Evolutionary conservation across 2,888 invertebrate genomes (phyloP), one percentile per base, ranked within the genome.

Genomic region (Poecilus cupreus): DNA sequence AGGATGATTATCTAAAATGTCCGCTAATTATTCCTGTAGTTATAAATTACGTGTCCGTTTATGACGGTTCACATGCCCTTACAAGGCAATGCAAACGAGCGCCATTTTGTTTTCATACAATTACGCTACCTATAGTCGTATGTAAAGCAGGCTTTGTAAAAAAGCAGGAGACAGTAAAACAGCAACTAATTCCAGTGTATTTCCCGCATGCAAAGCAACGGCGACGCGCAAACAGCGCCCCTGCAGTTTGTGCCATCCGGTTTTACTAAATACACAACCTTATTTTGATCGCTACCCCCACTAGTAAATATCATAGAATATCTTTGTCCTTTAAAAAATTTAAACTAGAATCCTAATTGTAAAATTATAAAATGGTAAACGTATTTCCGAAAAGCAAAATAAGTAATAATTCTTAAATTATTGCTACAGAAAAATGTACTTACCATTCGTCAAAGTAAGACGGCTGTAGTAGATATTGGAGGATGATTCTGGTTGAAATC

Each of bases 21-120:
- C 64, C 64, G 64, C 64, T 68, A 68, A 68, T 68, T 68, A 68
- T 68, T 68, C 64, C 11, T 68, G 64, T 68, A 68, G 64, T 37
- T 68, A 68, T 68, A 68, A 68, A 68, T 68, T 60, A 60, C 24
- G 60, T 60, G 60, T 60, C 26, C 16, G 37, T 68, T 68, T 68
- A 68, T 68, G 64, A 68, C 39, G 64, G 64, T 68, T 39, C 64
- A 37, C 37, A 68, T 68, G 37, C 64, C 37, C 64, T 68, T 68
- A 32, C n/a, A 68, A 32, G 37, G 16, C 37, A 68, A 60, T 32
- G 32, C 24, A 60, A 60, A 32, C 60, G 51, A 60, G 26, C 64
- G 64, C 64, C 64, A 68, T 68, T 68, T 68, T 68, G 64, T 68
- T 68, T 68, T 18, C 37, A 37, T 68, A 37, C 37, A 13, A 60